Evolutionary conservation across 2,888 invertebrate genomes (phyloP), one percentile per base, ranked within the genome.

Genomic region (Desoria tigrina): DNA sequence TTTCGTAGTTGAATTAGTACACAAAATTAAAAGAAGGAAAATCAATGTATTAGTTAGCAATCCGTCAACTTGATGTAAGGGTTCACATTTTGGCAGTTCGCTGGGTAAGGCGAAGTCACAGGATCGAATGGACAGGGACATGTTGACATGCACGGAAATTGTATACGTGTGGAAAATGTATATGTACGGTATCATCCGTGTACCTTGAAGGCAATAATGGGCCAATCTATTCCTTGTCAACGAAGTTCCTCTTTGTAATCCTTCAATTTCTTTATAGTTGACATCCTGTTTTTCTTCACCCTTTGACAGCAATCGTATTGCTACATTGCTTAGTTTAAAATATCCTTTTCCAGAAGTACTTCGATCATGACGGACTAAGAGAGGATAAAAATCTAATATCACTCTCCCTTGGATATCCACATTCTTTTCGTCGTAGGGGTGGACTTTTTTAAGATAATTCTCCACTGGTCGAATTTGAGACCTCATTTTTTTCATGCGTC

Each of bases 161-260:
- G n/a, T n/a, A n/a, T n/a, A 63, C 2, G 71, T 57, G 39, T 56
- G 51, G 1, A 67, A 55, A 58, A 71, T 71, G n/a, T n/a, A n/a
- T n/a, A n/a, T n/a, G n/a, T n/a, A n/a, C n/a, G n/a, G n/a, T n/a
- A n/a, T n/a, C n/a, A n/a, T n/a, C n/a, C n/a, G n/a, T n/a, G n/a
- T n/a, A n/a, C n/a, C n/a, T 53, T 74, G 72, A 2, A 74, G 26
- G 50, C 74, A 74, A 54, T 74, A 74, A 24, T 55, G 54, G 1
- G 74, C 74, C 16, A 74, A 42, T 42, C 49, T 49, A 39, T 51
- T 59, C 32, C 74, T 64, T 3, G 66, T 66, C 1, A 23, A 9
- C 1, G 68, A 51, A 50, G 39, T 66, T 37, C 61, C 63, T 18
- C 67, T 56, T 67, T 74, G 74, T 16, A 74, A 61, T 2, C 24